These are phyloP conservation scores for Bicyclus anynana DNA, from an alignment of 1,140 invertebrate genomes.

Conservation along the genomic window DNA sequence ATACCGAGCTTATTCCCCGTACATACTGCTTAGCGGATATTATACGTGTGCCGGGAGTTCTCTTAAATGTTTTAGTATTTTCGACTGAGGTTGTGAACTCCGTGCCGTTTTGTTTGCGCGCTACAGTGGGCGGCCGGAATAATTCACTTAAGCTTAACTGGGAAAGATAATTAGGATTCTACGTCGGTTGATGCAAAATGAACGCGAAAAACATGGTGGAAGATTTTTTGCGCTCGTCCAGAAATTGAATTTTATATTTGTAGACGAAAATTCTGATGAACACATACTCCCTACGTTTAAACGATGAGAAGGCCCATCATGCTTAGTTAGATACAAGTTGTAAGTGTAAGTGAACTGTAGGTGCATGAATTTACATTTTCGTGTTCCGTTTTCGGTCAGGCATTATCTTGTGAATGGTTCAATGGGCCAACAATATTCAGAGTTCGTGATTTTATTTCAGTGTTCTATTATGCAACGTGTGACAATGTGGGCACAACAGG, in stretches of 20 bases:
- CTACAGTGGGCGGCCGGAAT: slow-evolving; percentile 72
- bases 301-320: slow-evolving; percentile 50
- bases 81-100: slow-evolving; percentile 75
- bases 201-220: slow-evolving; percentile 71
- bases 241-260: slow-evolving; percentile 77
- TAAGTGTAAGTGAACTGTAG: slow-evolving; percentile 24
- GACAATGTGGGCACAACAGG: slow-evolving; percentile 50
- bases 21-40: slow-evolving; percentile 67
- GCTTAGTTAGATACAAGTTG: slow-evolving; percentile 42
- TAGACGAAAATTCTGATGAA: slow-evolving; percentile 69
- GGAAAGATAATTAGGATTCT: slow-evolving; percentile 77
- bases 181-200: slow-evolving; percentile 75
- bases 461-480: slow-evolving; percentile 50
- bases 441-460: slow-evolving; percentile 26
- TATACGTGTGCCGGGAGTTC: slow-evolving; percentile 64
- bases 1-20: slow-evolving; percentile 65
- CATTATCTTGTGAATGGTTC: slow-evolving; percentile 21
- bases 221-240: slow-evolving; percentile 75
- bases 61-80: slow-evolving; percentile 77
- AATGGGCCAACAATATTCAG: slow-evolving; percentile 30
- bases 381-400: neutral
- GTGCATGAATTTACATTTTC: neutral
- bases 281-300: slow-evolving; percentile 60
- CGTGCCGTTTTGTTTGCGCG: slow-evolving; percentile 69
- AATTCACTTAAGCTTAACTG: slow-evolving; percentile 77